Evolutionary conservation across 2,888 invertebrate genomes (phyloP), one percentile per base, ranked within the genome.

Genomic region (Antheraea assamensis): DNA sequence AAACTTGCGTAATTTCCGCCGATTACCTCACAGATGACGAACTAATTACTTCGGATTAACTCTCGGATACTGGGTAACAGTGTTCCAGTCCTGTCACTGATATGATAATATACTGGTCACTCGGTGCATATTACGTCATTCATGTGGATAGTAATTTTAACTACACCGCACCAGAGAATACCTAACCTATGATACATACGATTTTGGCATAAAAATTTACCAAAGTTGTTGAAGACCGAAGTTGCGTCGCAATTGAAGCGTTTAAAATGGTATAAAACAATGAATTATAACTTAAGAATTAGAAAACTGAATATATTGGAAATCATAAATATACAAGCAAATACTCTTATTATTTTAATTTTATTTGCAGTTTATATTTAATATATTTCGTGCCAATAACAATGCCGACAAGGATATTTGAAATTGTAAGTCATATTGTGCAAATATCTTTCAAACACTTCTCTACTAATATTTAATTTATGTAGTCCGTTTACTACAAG

Each of bases 1-100:
- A 55, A 58, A 30, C 55, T 73, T 73, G 71, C 70, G n/a, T 71
- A 71, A 76, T 70, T 31, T 75, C 74, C 74, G 74, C 30, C 47
- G 76, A 70, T 73, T 72, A 73, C 74, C 73, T 58, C 71, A 58
- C 66, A 68, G 55, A 42, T 70, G 68, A 68, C 35, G 68, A 68
- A 35, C 68, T 73, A 70, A 70, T 58, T 55, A 73, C 42, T 35
- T 21, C 58, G 58, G 73, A 73, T 73, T 73, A 73, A 68, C 68
- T 31, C n/a, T 58, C 64, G 66, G 15, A 66, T 71, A 49, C 52
- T 52, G 64, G 35, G 10, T 35, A 55, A 71, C 24, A 19, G 42
- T 64, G 58, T 70, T 68, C 31, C 71, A 55, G 5, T 72, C 66
- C 42, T 68, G 68, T 52, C 71, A 66, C 58, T 49, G 47, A 55